Conservation (phyloP, 1,140 invertebrate species). For the Agrilus planipennis region DNA sequence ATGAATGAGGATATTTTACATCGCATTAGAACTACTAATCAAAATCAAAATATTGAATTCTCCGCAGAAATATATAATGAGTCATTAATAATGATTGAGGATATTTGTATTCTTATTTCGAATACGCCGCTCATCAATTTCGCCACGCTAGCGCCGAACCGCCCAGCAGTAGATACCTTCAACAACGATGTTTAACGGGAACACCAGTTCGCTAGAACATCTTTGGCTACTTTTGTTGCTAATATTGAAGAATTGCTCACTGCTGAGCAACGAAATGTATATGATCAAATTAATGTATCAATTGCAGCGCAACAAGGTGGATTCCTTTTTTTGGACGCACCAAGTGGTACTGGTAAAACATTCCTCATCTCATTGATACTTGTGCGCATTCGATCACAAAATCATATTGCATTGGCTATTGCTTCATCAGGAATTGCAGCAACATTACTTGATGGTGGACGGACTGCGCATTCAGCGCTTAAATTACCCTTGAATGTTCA, state of each 20-base stretch:
- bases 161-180: conserved; percentile 14
- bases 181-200: conserved; percentile 29
- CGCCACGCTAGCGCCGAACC: conserved; percentile 23
- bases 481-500: conserved; percentile 5
- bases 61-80: conserved; percentile 24
- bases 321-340: conserved; percentile 36
- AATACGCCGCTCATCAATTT: conserved; percentile 16
- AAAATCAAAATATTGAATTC: conserved; percentile 14
- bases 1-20: conserved; percentile 27
- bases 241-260: conserved; percentile 25
- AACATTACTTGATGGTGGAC: neutral
- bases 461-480: conserved; percentile 1
- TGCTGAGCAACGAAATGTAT: conserved; percentile 31
- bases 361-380: conserved; percentile 34
- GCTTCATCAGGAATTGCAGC: conserved; percentile 8
- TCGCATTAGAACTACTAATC: conserved; percentile 1
- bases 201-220: conserved; percentile 24
- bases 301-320: conserved; percentile 25
- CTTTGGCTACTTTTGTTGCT: conserved; percentile 21
- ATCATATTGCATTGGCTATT: conserved; percentile 22
- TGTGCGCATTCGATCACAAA: conserved; percentile 25
- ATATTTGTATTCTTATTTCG: conserved; percentile 21
- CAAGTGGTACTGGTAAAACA: conserved; percentile 33
- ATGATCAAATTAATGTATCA: conserved; percentile 29
- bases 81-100: conserved; percentile 22